These are phyloP conservation scores for zebrafish (Danio rerio) DNA, from an alignment of 2,113 vertebrate genomes.

Conservation along the genomic window GRCz12tu NC_133177.1:27304501-27305000, in stretches of 20 bases:
- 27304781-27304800: neutral
- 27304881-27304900: neutral
- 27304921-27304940: too few relatives aligned
- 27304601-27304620: neutral
- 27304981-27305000: neutral
- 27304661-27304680: conserved; percentile 32
- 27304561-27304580: neutral
- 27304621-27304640: conserved; percentile 2
- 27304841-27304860: neutral
- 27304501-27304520: conserved; percentile 5
- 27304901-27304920: too few relatives aligned
- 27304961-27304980: neutral
- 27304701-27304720: conserved; percentile 35
- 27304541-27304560: neutral
- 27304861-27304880: neutral
- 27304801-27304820: neutral
- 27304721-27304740: neutral
- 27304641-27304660: neutral
- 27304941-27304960: too few relatives aligned
- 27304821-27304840: neutral
- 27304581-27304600: neutral
- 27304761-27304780: neutral
- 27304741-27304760: neutral
- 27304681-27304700: neutral
- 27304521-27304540: neutral